These are phyloP conservation scores for Tiphia femorata DNA, from an alignment of 2,888 invertebrate genomes.

Conservation along the genomic window DNA sequence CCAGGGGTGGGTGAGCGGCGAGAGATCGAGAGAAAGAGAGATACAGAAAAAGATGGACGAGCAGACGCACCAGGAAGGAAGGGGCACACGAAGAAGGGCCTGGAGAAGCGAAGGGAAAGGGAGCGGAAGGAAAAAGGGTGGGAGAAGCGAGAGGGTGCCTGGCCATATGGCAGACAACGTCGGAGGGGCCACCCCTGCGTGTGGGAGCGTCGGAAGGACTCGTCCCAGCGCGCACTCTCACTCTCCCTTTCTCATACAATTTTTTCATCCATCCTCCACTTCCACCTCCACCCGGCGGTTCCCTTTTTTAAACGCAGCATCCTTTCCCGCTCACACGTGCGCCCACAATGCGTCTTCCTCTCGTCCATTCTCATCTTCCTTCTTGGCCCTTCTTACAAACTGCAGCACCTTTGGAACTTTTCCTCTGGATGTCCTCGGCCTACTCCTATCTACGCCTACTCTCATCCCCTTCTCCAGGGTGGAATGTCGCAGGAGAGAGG, in stretches of 20 bases:
- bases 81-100: not conserved
- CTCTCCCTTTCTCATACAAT: constrained; percentile 47
- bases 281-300: not conserved
- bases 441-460: not conserved
- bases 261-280: constrained; percentile 27
- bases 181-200: constrained; percentile 45
- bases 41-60: not conserved
- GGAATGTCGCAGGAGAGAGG: too few relatives aligned
- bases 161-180: constrained; percentile 63
- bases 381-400: too few relatives aligned
- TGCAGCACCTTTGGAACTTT: too few relatives aligned
- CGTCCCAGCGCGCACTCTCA: constrained; percentile 27
- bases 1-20: not conserved
- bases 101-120: not conserved
- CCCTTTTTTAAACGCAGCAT: constrained; percentile 37
- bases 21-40: not conserved
- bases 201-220: constrained; percentile 54
- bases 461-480: not conserved
- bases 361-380: not conserved
- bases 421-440: not conserved
- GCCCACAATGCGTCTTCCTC: constrained; percentile 1
- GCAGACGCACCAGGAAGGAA: not conserved
- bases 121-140: constrained; percentile 7
- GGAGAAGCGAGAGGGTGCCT: constrained; percentile 49
- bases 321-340: constrained; percentile 38